Evolutionary conservation across 2,797 vertebrate genomes (phyloP), one percentile per base, ranked within the genome.

Genomic region (Pseudotriccus pelzelni): DNA sequence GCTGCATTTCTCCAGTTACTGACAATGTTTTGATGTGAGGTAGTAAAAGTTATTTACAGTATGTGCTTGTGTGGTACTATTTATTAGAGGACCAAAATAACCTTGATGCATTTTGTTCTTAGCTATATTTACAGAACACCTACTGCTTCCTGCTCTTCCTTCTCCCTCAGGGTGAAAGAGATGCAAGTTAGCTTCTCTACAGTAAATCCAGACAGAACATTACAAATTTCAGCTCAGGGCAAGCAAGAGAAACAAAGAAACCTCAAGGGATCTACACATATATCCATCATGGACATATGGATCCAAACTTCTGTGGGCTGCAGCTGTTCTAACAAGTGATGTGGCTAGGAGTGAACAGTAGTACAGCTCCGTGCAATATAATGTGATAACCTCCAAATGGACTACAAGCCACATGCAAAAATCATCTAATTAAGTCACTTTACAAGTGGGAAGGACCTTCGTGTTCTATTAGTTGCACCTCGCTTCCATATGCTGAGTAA

Each of bases 1-100:
- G 92, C 87, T 91, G 89, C 47, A 62, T 66, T 81, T 92, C 84
- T 93, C 76, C 89, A 67, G 37, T 93, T 93, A 82, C 80, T 72
- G 58, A 87, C 56, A 81, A 12, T 53, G 56, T 88, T 94, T 93
- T 89, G 62, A 93, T 73, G 43, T 66, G 62, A 91, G 32, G 73
- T 32, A 93, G 55, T 84, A 82, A 77, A 96, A 85, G 68, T 85
- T 92, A 84, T 83, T 95, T 94, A 90, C 55, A 89, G 3, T 15
- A 32, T 28, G 21, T 74, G 30, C 64, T 89, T 82, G 56, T 72
- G 53, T 83, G 73, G 55, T 55, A 87, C 70, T 91, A 74, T 90
- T 89, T 91, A 93, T 79, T 66, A 84, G 50, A 34, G 10, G 16
- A 77, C 70, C 34, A 79, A 95, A 96, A 84, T 47, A 94, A 67